Percentiles rank a stretch among this genome's conserved stretches.
Evolutionary conservation across 2,113 vertebrate species (phyloP).

Genomic region (Microcebus lehilahytsara): DNA sequence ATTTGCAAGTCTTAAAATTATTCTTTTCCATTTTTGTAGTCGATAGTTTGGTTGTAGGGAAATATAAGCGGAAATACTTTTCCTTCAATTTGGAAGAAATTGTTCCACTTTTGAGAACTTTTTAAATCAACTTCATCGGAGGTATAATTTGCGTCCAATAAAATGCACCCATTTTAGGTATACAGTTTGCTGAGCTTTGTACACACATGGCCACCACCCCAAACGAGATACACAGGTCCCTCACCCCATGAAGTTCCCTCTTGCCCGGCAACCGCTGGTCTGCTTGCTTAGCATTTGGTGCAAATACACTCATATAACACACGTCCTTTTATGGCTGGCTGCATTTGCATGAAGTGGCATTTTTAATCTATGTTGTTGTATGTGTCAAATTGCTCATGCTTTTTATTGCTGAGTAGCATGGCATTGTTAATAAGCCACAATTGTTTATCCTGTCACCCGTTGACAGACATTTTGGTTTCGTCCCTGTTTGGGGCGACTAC

Average conservation of each 20-base stretch:
- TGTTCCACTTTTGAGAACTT: background rate
- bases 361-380: background rate
- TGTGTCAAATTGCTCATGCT: fast-evolving
- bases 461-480: background rate
- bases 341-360: background rate
- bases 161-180: background rate
- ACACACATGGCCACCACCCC: background rate
- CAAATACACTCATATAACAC: background rate
- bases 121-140: background rate
- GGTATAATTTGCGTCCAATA: background rate
- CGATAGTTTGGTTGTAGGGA: background rate
- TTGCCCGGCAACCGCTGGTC: too few species aligned
- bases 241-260: background rate
- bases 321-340: background rate
- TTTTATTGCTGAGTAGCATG: background rate
- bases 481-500: background rate
- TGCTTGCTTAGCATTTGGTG: background rate
- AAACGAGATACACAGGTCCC: background rate
- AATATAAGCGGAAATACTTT: background rate
- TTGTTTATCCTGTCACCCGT: background rate
- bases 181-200: background rate
- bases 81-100: background rate
- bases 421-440: background rate
- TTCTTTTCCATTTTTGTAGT: background rate
- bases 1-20: background rate